These are phyloP conservation scores for Cranoglanis bouderius DNA, from an alignment of 2,113 vertebrate genomes.

Conservation along the genomic window DNA sequence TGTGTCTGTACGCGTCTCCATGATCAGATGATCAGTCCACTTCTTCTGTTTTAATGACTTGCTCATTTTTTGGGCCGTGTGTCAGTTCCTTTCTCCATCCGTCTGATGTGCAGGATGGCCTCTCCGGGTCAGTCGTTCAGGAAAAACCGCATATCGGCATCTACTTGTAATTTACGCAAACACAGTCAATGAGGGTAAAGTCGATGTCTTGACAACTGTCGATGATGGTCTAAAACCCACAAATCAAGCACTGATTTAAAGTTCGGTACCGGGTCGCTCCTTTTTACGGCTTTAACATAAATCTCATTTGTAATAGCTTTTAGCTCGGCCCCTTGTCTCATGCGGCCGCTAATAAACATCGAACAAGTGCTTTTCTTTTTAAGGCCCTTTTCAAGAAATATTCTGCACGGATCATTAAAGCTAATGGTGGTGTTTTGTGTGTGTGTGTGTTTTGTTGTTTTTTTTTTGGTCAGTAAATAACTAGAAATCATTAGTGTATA, in stretches of 20 bases:
- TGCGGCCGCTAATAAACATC: constrained; percentile 16
- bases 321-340: background rate
- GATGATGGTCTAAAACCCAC: constrained; percentile 39
- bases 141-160: constrained; percentile 43
- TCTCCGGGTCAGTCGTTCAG: constrained; percentile 30
- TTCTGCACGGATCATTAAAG: constrained; percentile 1
- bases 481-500: background rate
- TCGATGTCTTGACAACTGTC: constrained; percentile 47
- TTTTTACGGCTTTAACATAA: constrained; percentile 32
- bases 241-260: constrained; percentile 50
- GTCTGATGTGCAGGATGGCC: constrained; percentile 26
- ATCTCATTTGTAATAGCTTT: constrained; percentile 29
- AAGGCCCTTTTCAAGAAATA: constrained; percentile 19
- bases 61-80: constrained; percentile 28
- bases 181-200: constrained; percentile 47
- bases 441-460: background rate
- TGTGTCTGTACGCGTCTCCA: constrained; percentile 10
- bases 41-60: constrained; percentile 42
- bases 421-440: constrained; percentile 14
- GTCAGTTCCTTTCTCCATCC: constrained; percentile 13
- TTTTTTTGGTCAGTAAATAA: background rate
- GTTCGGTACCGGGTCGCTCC: background rate
- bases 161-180: constrained; percentile 52
- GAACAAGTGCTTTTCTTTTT: background rate
- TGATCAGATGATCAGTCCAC: constrained; percentile 3